phyloP scores from a whole-genome alignment of 23 tunicate species.

The Trididemnum clinides region DNA sequence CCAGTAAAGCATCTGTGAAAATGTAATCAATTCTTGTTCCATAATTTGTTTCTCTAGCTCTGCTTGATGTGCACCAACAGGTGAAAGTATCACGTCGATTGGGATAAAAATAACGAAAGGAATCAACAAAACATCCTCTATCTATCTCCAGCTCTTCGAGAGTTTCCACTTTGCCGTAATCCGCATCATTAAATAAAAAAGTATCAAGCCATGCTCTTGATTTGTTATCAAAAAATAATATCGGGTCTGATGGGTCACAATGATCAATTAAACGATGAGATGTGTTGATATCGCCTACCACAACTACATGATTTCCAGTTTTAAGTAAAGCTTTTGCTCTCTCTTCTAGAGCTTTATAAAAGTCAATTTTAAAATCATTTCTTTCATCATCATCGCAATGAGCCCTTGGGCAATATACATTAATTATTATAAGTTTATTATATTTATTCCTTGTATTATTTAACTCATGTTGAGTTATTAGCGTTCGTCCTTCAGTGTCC shows the following conservation, averaged over 20 bases:
- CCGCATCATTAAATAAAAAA: conserved; percentile 55
- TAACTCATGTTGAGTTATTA: conserved; percentile 74
- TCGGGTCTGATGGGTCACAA: conserved; percentile 79
- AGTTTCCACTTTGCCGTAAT: neutral
- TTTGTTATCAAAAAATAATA: conserved; percentile 63
- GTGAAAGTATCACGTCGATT: conserved; percentile 62
- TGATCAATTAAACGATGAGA: conserved; percentile 81
- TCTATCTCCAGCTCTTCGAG: neutral
- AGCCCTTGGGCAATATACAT: conserved; percentile 93
- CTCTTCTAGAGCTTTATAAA: conserved; percentile 67
- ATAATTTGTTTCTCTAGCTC: conserved; percentile 87
- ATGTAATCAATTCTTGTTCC: conserved; percentile 93
- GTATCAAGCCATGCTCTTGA: conserved; percentile 76
- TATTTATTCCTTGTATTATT: neutral
- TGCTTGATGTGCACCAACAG: conserved; percentile 74
- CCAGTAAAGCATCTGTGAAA: conserved; percentile 38
- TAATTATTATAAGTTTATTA: conserved; percentile 42
- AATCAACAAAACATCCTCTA: conserved; percentile 59
- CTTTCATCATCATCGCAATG: conserved; percentile 82
- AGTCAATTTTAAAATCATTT: conserved; percentile 68
- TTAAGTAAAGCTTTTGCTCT: conserved; percentile 54
- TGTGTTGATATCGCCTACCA: conserved; percentile 79
- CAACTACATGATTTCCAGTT: conserved; percentile 52
- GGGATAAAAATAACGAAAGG: conserved; percentile 81
- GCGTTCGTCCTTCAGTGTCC: conserved; percentile 77